Percentiles rank a stretch among this genome's conserved stretches.
Conservation (phyloP, 1,140 invertebrate genomes). For the Hermetia illucens region DNA sequence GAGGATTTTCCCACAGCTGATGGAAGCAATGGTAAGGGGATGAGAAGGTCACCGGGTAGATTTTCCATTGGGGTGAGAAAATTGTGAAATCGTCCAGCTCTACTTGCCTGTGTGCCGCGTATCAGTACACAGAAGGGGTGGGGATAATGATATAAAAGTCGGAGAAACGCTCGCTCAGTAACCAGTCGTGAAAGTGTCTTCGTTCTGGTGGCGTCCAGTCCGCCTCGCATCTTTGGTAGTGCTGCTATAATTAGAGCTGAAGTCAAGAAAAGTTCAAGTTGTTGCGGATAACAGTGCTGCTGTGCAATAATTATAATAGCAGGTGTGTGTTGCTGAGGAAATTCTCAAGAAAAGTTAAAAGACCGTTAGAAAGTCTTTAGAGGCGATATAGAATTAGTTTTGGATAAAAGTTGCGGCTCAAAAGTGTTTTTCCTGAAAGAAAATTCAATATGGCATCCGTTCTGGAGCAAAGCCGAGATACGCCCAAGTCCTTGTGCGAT, state of each 20-base stretch:
- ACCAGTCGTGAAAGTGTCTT: neutral
- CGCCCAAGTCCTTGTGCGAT: slow-evolving; percentile 22
- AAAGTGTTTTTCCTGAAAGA: no score
- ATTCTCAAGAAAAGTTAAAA: neutral
- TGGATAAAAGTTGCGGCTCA: neutral
- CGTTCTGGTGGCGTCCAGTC: neutral
- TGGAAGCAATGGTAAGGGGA: no score
- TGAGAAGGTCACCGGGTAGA: no score
- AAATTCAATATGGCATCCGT: neutral
- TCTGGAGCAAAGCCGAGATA: slow-evolving; percentile 6
- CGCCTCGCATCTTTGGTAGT: no score
- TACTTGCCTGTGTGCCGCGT: neutral
- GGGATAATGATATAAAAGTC: neutral
- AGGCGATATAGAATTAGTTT: neutral
- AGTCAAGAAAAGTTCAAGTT: no score
- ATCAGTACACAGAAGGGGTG: neutral
- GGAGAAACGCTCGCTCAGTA: neutral
- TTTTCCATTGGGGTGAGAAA: no score
- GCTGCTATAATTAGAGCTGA: no score
- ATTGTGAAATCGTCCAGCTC: no score
- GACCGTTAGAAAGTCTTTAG: neutral
- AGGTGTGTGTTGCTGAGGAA: neutral
- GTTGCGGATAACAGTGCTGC: neutral
- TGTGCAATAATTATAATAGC: neutral
- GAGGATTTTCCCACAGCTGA: no score